A percentile compares a stretch with the other conserved stretches of the same genome.
phyloP scores from a whole-genome alignment of 2,113 vertebrate genomes.

The Sclerurus mexicanus region DNA sequence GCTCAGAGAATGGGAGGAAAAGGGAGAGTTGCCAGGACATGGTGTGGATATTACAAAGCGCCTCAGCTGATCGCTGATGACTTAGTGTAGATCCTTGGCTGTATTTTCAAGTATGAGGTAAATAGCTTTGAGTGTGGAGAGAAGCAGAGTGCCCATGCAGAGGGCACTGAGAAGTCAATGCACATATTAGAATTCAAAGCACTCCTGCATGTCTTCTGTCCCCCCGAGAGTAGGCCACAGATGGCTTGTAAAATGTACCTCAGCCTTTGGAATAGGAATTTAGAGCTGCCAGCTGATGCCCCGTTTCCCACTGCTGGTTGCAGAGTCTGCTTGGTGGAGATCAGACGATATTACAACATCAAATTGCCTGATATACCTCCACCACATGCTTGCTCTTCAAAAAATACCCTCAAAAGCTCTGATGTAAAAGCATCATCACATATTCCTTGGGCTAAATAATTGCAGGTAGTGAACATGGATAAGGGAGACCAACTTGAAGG shows the following conservation, averaged over 20 bases:
- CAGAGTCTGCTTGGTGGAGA: not conserved
- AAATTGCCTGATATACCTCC: not conserved
- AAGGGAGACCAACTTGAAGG: not conserved
- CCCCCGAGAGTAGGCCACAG: conserved; percentile 6
- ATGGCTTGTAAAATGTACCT: conserved; percentile 23
- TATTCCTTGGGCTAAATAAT: not conserved
- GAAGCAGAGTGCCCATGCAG: not conserved
- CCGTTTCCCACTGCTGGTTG: not conserved
- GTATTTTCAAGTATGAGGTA: not conserved
- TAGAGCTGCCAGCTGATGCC: conserved; percentile 47
- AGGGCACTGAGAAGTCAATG: not conserved
- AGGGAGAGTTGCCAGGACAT: not conserved
- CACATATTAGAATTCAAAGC: conserved; percentile 47
- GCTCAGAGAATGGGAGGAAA: not conserved
- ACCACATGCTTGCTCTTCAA: not conserved
- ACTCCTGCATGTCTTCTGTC: conserved; percentile 16
- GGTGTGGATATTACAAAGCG: not conserved
- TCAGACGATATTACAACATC: not conserved
- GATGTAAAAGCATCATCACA: not conserved
- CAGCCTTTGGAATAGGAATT: not conserved
- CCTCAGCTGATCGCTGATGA: not conserved
- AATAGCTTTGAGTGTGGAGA: not conserved
- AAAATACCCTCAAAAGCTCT: not conserved
- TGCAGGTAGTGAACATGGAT: not conserved
- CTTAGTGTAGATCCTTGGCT: not conserved